phyloP scores from a whole-genome alignment of 2,797 vertebrate genomes.

The Peromyscus melanophrys region DNA sequence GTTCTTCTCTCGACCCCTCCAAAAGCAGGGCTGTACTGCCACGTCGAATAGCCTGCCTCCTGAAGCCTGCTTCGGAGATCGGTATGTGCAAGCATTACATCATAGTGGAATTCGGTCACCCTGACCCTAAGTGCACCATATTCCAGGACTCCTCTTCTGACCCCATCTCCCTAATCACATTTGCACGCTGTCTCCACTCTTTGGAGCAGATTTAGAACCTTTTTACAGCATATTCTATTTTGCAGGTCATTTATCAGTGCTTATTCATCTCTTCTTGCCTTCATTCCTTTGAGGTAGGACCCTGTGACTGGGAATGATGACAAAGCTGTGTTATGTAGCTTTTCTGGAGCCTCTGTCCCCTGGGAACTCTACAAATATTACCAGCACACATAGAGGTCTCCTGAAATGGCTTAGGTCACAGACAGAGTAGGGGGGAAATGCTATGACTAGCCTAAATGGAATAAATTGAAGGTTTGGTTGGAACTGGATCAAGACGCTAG shows the following conservation, averaged over 20 bases:
- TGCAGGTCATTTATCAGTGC: constrained; percentile 80
- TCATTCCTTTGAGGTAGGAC: constrained; percentile 67
- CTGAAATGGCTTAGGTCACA: constrained; percentile 60
- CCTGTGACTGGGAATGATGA: constrained; percentile 75
- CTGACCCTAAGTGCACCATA: constrained; percentile 68
- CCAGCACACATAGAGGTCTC: constrained; percentile 37
- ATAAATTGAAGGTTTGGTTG: constrained; percentile 72
- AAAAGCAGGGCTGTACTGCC: background rate
- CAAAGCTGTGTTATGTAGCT: constrained; percentile 67
- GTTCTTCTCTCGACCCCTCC: constrained; percentile 55
- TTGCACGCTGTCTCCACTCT: constrained; percentile 79
- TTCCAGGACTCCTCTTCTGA: constrained; percentile 65
- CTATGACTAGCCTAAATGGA: constrained; percentile 40
- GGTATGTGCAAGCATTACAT: constrained; percentile 76
- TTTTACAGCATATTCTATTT: constrained; percentile 60
- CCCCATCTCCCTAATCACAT: constrained; percentile 80
- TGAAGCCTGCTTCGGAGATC: constrained; percentile 52
- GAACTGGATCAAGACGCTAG: constrained; percentile 75
- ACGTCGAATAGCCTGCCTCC: constrained; percentile 72
- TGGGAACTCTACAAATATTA: constrained; percentile 64
- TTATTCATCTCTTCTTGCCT: constrained; percentile 76
- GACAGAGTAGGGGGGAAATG: constrained; percentile 25
- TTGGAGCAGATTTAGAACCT: constrained; percentile 63
- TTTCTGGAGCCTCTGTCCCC: constrained; percentile 77
- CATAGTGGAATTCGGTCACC: constrained; percentile 56